Conservation (phyloP, 2,113 vertebrate species). For the Eurystomus gularis region DNA sequence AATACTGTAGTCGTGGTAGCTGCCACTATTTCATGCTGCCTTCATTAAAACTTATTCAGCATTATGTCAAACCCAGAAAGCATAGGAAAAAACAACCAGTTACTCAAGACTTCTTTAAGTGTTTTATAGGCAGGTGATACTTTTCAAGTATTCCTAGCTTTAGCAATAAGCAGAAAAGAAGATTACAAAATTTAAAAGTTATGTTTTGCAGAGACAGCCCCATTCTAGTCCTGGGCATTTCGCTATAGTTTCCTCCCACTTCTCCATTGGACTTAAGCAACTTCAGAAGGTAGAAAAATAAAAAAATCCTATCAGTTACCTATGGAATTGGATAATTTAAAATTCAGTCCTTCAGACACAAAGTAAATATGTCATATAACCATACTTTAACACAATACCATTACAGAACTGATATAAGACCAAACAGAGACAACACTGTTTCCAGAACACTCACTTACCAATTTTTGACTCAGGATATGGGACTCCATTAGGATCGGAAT, state of each 20-base stretch:
- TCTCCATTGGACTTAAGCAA: background rate
- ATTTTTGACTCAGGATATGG: conserved; percentile 83
- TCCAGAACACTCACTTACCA: conserved; percentile 65
- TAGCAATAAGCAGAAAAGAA: background rate
- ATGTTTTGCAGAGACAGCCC: background rate
- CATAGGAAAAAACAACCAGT: background rate
- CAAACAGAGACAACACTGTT: background rate
- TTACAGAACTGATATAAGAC: background rate
- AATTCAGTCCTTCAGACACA: background rate
- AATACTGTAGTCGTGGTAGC: background rate
- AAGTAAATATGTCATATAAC: background rate
- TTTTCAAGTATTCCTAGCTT: background rate
- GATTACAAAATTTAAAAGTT: background rate
- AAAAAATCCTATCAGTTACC: background rate
- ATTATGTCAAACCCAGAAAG: background rate
- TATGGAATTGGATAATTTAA: background rate
- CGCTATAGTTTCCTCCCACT: background rate
- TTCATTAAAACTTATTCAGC: background rate
- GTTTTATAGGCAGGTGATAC: background rate
- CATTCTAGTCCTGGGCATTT: background rate
- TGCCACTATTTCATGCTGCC: background rate
- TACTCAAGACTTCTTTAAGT: background rate
- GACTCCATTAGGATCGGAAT: conserved; percentile 77
- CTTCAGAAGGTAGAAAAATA: background rate
- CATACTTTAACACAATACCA: background rate